A percentile compares a stretch with the other conserved stretches of the same genome.
Conservation (phyloP, 2,113 vertebrate species). For the Hippocampus barbouri region DNA sequence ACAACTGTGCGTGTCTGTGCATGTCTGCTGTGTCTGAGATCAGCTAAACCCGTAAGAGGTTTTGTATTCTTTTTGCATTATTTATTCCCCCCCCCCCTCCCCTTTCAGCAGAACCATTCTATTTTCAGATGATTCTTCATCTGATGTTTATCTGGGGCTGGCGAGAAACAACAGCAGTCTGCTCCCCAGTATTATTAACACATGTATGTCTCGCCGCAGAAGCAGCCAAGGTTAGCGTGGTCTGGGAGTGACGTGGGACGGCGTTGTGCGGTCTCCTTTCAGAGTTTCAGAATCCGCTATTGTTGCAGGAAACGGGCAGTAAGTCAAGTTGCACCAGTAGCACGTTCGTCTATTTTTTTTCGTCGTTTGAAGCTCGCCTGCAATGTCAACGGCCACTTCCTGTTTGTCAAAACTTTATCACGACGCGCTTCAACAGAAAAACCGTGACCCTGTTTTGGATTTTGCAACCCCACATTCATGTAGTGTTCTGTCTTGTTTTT, state of each 20-base stretch:
- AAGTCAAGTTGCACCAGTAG: constrained; percentile 18
- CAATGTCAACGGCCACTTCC: background rate
- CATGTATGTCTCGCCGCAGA: constrained; percentile 20
- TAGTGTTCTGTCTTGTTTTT: too few species aligned
- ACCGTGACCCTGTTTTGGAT: too few species aligned
- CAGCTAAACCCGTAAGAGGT: constrained; percentile 61
- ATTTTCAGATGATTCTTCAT: constrained; percentile 57
- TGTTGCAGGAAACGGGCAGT: constrained; percentile 26
- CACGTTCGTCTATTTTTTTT: constrained; percentile 24
- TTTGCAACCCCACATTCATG: too few species aligned
- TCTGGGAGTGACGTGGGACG: constrained; percentile 26
- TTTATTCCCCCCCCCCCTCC: constrained; percentile 57
- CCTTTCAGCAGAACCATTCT: constrained; percentile 63
- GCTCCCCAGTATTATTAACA: constrained; percentile 39
- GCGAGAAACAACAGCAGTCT: constrained; percentile 29
- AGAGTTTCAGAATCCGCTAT: constrained; percentile 5
- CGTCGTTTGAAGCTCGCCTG: background rate
- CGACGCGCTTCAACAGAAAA: too few species aligned
- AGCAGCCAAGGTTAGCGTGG: constrained; percentile 27
- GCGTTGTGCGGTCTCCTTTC: constrained; percentile 19
- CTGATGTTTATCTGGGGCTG: constrained; percentile 51
- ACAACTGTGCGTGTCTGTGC: constrained; percentile 5
- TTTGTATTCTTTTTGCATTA: constrained; percentile 68
- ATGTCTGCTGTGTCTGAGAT: constrained; percentile 38
- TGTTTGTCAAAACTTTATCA: background rate